Evolutionary conservation across 2,888 invertebrate genomes (phyloP).

Genomic region (Eristalis arbustorum): DNA sequence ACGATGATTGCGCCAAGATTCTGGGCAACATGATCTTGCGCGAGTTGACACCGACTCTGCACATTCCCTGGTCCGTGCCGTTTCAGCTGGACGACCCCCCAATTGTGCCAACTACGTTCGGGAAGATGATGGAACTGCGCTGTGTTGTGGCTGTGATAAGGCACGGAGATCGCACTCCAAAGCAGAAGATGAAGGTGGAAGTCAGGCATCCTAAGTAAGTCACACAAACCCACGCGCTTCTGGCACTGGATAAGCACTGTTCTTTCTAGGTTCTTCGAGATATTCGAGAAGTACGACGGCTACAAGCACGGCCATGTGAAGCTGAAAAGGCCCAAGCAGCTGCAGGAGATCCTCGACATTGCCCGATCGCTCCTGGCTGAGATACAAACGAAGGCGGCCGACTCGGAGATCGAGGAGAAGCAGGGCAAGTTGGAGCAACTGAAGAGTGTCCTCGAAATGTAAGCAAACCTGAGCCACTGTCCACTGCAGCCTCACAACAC

Average conservation of each 20-base stretch:
- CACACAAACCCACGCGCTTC: not conserved
- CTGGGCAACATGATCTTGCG: slow-evolving; percentile 98
- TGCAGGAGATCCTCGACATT: slow-evolving; percentile 98
- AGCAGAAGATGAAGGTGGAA: slow-evolving; percentile 99
- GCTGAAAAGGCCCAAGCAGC: slow-evolving; percentile 96
- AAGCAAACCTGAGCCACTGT: slow-evolving; percentile 75
- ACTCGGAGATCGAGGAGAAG: slow-evolving; percentile 97
- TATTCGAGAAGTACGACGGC: slow-evolving; percentile 98
- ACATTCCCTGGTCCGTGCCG: slow-evolving; percentile 98
- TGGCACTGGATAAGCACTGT: not conserved
- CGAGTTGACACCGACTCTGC: slow-evolving; percentile 95
- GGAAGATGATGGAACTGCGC: slow-evolving; percentile 95
- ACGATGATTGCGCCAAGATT: slow-evolving; percentile 99
- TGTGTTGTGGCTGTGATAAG: slow-evolving; percentile 98
- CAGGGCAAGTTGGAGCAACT: slow-evolving; percentile 98
- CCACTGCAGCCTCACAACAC: not conserved
- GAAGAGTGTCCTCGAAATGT: slow-evolving; percentile 99
- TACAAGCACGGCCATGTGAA: slow-evolving; percentile 98
- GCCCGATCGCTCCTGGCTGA: slow-evolving; percentile 94
- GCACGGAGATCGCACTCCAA: slow-evolving; percentile 99
- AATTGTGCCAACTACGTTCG: slow-evolving; percentile 98
- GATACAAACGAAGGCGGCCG: slow-evolving; percentile 92
- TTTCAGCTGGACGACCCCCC: slow-evolving; percentile 99
- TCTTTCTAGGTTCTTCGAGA: slow-evolving; percentile 92
- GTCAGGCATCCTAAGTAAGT: slow-evolving; percentile 94